These are phyloP conservation scores for Entomyzon cyanotis DNA, from an alignment of 2,113 vertebrate species.

Conservation along the genomic window DNA sequence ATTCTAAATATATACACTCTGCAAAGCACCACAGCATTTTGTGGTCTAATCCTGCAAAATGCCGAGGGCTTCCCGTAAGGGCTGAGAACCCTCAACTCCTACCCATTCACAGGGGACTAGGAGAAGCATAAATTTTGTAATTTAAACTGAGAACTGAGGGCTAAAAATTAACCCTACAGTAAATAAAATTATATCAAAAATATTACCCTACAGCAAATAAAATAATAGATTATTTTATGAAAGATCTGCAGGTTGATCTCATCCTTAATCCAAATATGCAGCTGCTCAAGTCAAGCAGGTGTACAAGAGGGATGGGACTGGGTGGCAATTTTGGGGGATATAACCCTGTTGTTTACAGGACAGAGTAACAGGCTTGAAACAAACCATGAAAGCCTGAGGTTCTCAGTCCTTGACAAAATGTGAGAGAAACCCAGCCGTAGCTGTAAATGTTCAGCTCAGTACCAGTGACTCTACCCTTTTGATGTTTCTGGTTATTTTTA, in stretches of 20 bases:
- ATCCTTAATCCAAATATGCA: neutral
- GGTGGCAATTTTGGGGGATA: neutral
- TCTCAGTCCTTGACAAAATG: neutral
- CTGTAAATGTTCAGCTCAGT: neutral
- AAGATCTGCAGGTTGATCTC: neutral
- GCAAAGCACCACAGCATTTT: neutral
- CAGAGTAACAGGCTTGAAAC: neutral
- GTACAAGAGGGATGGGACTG: neutral
- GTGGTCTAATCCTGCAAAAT: slow-evolving; percentile 6
- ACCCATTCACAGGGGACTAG: neutral
- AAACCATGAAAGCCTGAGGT: neutral
- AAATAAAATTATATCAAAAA: neutral
- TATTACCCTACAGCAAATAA: neutral
- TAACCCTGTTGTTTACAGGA: neutral
- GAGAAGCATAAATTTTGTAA: neutral
- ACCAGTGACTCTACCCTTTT: neutral
- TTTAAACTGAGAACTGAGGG: neutral
- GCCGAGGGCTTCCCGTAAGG: neutral
- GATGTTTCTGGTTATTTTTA: neutral
- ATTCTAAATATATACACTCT: neutral
- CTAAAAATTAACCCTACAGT: neutral
- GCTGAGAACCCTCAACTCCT: slow-evolving; percentile 15
- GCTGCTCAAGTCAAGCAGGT: neutral
- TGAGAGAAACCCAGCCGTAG: neutral
- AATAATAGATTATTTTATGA: neutral